Evolutionary conservation across 1,140 invertebrate genomes (phyloP), one percentile per base, ranked within the genome.

Genomic region (Drosophila baimaii): DNA sequence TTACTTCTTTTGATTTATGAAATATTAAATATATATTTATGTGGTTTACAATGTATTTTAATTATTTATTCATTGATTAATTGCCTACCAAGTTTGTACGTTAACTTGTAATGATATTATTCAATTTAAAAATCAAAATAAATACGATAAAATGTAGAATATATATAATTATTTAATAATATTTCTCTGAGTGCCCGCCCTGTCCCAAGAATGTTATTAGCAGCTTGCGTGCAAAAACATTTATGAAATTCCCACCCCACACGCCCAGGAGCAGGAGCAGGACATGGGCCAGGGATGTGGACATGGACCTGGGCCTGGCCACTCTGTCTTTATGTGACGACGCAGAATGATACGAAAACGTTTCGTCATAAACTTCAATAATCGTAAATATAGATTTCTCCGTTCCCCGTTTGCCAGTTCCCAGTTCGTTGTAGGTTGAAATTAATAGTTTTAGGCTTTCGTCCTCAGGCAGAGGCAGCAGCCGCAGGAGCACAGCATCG

Each of bases 281-380:
- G 51, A 54, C 19, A 35, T 21, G 27, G 27, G 27, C 27, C 49
- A n/a, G 27, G 44, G 46, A 51, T 25, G 17, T 15, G 49, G 29
- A 21, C 49, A 33, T 21, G 49, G 43, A 54, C 70, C 43, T 65
- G 31, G 27, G 52, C 39, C 29, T 31, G n/a, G 33, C 33, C 64
- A 57, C 51, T 59, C 70, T 65, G 86, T 81, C 86, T 90, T 91
- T 91, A 91, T 91, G 90, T 90, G 85, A 79, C 90, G 86, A 91
- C 90, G 78, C 90, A 91, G 88, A 91, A 91, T 79, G 90, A 91
- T 91, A 91, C 90, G 86, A 91, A 91, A 91, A 91, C 88, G 90
- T 91, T 91, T 91, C 90, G 90, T 91, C 90, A 91, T 91, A 91
- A 91, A 91, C 90, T 91, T 91, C 90, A 91, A 91, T 91, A 91